A percentile compares a stretch with the other conserved stretches of the same genome.
Conservation (phyloP, 2,888 invertebrate species). For the Thecocarcelia acutangulata region DNA sequence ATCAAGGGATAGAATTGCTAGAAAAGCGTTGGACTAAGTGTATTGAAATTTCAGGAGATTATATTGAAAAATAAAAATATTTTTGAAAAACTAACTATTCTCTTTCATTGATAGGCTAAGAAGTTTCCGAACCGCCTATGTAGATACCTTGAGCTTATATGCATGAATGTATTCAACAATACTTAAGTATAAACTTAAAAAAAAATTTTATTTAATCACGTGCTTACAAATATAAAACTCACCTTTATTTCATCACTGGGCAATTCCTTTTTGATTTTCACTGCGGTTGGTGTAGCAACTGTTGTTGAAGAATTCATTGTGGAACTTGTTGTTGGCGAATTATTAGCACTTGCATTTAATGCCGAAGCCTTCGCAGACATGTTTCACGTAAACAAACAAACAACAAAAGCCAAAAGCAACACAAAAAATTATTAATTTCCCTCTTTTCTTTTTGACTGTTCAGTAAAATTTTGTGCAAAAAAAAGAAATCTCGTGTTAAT, state of each 20-base stretch:
- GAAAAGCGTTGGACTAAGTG: too few relatives aligned
- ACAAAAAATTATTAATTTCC: constrained; percentile 13
- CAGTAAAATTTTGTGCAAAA: neutral
- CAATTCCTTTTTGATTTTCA: constrained; percentile 85
- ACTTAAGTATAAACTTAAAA: too few relatives aligned
- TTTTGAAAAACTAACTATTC: too few relatives aligned
- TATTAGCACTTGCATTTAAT: constrained; percentile 73
- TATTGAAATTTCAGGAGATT: too few relatives aligned
- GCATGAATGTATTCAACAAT: too few relatives aligned
- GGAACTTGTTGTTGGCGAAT: constrained; percentile 62
- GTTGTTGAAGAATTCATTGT: constrained; percentile 67
- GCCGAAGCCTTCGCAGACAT: constrained; percentile 84
- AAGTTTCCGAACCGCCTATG: too few relatives aligned
- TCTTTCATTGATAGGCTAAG: too few relatives aligned
- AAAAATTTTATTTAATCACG: too few relatives aligned
- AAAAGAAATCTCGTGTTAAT: constrained; percentile 39
- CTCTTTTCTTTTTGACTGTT: neutral
- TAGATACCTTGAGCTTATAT: too few relatives aligned
- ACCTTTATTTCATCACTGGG: constrained; percentile 90
- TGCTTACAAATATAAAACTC: constrained; percentile 70
- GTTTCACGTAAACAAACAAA: constrained; percentile 55
- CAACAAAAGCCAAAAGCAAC: neutral
- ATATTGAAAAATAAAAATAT: too few relatives aligned
- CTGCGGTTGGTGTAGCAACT: constrained; percentile 67
- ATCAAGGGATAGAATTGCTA: too few relatives aligned